A percentile compares a stretch with the other conserved stretches of the same genome.
These are phyloP conservation scores for Cryptocephalus primarius DNA, from an alignment of 2,888 invertebrate species.

Conservation along the genomic window DNA sequence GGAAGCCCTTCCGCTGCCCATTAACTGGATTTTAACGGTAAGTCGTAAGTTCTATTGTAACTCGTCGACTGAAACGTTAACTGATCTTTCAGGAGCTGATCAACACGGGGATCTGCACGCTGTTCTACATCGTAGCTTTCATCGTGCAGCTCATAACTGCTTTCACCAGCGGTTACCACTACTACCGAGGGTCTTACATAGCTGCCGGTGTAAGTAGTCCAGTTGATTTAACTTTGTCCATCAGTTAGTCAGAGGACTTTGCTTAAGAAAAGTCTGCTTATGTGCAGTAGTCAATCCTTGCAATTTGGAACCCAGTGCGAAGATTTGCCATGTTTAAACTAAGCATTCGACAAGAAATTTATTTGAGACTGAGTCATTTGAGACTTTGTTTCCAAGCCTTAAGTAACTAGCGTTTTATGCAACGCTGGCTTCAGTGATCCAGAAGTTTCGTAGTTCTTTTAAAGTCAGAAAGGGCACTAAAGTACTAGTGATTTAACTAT, in stretches of 20 bases:
- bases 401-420: no score
- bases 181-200: slow-evolving; percentile 46
- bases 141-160: slow-evolving; percentile 64
- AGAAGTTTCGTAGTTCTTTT: no score
- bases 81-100: slow-evolving; percentile 61
- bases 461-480: no score
- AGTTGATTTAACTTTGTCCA: not conserved
- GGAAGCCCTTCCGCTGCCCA: slow-evolving; percentile 65
- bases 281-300: no score
- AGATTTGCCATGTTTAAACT: no score
- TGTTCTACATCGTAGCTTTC: slow-evolving; percentile 69
- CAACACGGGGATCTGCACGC: slow-evolving; percentile 57
- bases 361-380: no score
- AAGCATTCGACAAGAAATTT: no score
- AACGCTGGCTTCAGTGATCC: no score
- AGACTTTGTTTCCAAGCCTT: no score
- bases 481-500: no score
- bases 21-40: slow-evolving; percentile 78
- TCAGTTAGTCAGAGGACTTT: not conserved
- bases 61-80: not conserved
- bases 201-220: slow-evolving; percentile 62
- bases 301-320: no score
- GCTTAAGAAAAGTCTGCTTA: no score
- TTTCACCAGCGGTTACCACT: slow-evolving; percentile 33
- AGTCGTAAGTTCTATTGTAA: slow-evolving; percentile 33